Base-by-base conservation (phyloP, 2,888 invertebrate species). In the Cenopis cana region DNA sequence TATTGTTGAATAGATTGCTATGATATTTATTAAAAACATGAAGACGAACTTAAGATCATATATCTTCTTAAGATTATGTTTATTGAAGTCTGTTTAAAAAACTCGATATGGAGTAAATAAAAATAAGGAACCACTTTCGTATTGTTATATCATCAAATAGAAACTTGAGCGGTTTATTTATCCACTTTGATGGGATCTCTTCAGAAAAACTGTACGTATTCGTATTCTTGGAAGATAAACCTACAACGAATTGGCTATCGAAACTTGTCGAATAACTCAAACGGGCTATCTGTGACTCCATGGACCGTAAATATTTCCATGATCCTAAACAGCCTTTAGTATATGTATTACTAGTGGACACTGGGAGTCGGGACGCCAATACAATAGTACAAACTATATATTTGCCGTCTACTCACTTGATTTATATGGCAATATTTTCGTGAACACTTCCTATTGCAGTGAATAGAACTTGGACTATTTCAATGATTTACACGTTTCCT, bases 361-460 rank as follows among this genome's bases (percentile, higher is more conserved):
- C 81, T 78, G 82, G 78, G 83, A 82, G 79, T 79, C 76, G 80
- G 81, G 80, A 78, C 81, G 80, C 78, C 83, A 80, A 83, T 83
- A 85, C 83, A 85, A 85, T 84, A 78, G 77, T 73, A 71, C 76
- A 76, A 79, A 81, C 83, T 83, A 86, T 86, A 86, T 86, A 82
- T 80, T 79, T 77, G 71, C 76, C 79, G 82, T 84, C 81, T 79
- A 76, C 77, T 69, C 59, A 75, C 73, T 79, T 86, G 88, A 89
- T 89, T 89, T 89, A 89, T 89, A 79, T 75, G 79, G 79, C 79
- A 83, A 86, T 87, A 87, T 87, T 86, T 85, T 82, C 79, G 79
- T 74, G 78, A 79, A 76, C 77, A 76, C 76, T 82, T 79, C 80
- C 79, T 79, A 81, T 85, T 81, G 77, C 74, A 74, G 74, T 78